phyloP scores from a whole-genome alignment of 2,113 vertebrate genomes.

The Silurus meridionalis region DNA sequence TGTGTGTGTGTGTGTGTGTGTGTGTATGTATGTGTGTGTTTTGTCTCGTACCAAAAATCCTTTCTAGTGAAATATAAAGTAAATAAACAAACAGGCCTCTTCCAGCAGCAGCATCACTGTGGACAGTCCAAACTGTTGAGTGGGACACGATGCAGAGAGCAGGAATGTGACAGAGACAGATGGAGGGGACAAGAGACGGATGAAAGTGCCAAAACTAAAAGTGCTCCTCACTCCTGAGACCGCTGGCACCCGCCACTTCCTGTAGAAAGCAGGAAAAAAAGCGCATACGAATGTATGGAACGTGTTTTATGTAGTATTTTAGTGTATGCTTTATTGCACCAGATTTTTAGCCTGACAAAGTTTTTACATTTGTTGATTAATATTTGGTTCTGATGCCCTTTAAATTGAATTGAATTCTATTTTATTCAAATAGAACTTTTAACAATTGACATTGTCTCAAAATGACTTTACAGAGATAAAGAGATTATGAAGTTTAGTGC shows the following conservation, averaged over 20 bases:
- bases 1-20: conserved; percentile 40
- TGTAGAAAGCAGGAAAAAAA: neutral
- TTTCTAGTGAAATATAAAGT: neutral
- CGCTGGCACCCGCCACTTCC: conserved; percentile 50
- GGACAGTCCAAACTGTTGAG: conserved; percentile 36
- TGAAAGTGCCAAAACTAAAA: conserved; percentile 39
- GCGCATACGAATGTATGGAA: conserved; percentile 53
- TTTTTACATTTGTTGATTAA: no score
- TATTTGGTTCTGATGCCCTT: no score
- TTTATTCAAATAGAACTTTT: no score
- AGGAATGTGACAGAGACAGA: conserved; percentile 48
- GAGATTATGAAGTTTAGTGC: no score
- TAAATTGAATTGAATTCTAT: no score
- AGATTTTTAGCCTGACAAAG: no score
- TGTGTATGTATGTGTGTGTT: conserved; percentile 40
- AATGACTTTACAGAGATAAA: no score
- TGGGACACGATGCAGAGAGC: conserved; percentile 40
- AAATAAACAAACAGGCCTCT: conserved; percentile 25
- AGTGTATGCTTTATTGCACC: no score
- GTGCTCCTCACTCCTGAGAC: conserved; percentile 34
- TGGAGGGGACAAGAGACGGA: conserved; percentile 41
- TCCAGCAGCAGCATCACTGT: neutral
- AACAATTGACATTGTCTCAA: no score
- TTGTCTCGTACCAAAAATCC: conserved; percentile 28
- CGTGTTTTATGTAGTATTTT: neutral